phyloP scores from a whole-genome alignment of 2,888 invertebrate genomes.

The Caenorhabditis sp. region DNA sequence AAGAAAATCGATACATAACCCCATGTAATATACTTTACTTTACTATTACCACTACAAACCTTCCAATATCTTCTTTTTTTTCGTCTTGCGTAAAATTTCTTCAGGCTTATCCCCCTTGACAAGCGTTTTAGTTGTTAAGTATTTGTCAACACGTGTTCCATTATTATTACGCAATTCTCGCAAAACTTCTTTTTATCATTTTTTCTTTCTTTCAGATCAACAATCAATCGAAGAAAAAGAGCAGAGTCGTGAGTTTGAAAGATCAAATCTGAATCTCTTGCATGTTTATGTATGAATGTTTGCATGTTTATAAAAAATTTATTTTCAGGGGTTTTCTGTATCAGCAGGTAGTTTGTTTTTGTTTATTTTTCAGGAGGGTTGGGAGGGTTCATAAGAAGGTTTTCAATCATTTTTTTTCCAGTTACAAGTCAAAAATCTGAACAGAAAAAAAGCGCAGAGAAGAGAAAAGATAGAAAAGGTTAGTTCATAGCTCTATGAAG shows the following conservation, averaged over 20 bases:
- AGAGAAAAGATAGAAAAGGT: conserved; percentile 25
- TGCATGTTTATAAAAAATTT: conserved; percentile 19
- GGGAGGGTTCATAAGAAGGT: not conserved
- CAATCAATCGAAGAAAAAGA: conserved; percentile 6
- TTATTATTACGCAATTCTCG: conserved; percentile 3
- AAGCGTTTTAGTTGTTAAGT: conserved; percentile 24
- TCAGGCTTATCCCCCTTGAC: not conserved
- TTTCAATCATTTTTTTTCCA: conserved; percentile 3
- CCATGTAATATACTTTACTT: not conserved
- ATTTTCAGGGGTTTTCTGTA: conserved; percentile 28
- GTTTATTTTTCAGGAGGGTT: conserved; percentile 4
- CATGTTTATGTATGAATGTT: conserved; percentile 1
- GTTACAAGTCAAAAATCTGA: not conserved
- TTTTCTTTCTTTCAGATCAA: conserved; percentile 12
- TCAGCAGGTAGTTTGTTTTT: conserved; percentile 36
- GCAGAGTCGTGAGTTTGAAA: conserved; percentile 20
- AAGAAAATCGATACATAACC: not conserved
- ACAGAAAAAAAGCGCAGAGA: not conserved
- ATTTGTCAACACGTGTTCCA: conserved; percentile 46
- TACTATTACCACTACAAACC: conserved; percentile 8
- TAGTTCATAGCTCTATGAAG: not conserved
- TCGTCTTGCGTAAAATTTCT: not conserved
- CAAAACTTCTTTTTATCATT: conserved; percentile 10
- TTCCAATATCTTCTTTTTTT: conserved; percentile 6
- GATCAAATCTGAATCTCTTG: conserved; percentile 33